Base-by-base conservation (phyloP, 2,797 vertebrate species). In the Phrynocephalus vlangalii region DNA sequence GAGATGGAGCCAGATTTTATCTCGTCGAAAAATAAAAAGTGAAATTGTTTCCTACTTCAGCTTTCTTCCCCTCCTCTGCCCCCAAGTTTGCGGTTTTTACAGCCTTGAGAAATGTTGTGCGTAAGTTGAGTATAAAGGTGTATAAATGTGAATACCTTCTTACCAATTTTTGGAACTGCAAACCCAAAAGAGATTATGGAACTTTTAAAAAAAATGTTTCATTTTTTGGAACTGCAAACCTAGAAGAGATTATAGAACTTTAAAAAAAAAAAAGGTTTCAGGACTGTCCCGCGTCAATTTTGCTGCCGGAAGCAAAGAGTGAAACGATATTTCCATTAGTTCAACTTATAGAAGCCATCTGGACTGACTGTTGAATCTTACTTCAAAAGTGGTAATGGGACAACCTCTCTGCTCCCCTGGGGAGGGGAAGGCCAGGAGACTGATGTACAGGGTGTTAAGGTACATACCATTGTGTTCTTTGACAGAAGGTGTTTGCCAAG, bases 1-100 rank as follows among this genome's bases (percentile, higher is more conserved):
- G 92, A 90, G 87, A 94, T 91, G 95, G 90, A 94, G 92, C 94
- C 90, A 88, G 94, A 93, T 94, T 92, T 92, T 91, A 89, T 94
- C 93, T 92, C 92, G 90, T 94, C 93, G 91, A 93, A 94, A 95
- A 96, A 95, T 95, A 94, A 95, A 79, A 95, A 95, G 92, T 89
- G 89, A 91, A 91, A 91, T 95, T 89, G 87, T 95, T 95, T 95
- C 94, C 90, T 92, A 93, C 91, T 88, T 91, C 8, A 44, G 91
- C 92, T 94, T 93, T 92, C 82, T 18, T 11, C 67, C 26, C n/a
- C 11, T 50, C 38, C 79, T n/a, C 77, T 84, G 16, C 83, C 86
- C 91, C 91, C 88, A 3, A 52, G 15, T 80, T 88, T 70, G 89
- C 76, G 71, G 76, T 63, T 63, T 63, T 82, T 90, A 90, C 71